Conservation (phyloP, 2,113 vertebrate genomes). For the Perognathus longimembris region DNA sequence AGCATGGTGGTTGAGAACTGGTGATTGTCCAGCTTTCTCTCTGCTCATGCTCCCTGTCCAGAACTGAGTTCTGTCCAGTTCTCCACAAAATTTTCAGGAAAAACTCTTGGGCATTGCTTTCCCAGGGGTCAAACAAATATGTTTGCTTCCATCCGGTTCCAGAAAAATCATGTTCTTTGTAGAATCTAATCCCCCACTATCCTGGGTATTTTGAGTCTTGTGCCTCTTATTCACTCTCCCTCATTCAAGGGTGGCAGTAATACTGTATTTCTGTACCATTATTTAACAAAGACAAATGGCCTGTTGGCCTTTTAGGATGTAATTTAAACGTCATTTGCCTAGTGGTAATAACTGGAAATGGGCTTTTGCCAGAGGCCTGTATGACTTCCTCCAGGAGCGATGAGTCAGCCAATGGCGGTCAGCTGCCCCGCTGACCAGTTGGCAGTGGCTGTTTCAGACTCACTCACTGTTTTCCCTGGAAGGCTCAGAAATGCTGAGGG, state of each 20-base stretch:
- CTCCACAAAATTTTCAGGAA: not conserved
- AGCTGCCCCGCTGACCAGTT: not conserved
- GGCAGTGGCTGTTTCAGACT: slow-evolving; percentile 9
- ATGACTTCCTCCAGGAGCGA: slow-evolving; percentile 42
- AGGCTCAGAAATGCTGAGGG: not conserved
- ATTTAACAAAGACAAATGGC: slow-evolving; percentile 84
- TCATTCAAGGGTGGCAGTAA: slow-evolving; percentile 1
- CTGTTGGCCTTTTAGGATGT: slow-evolving; percentile 83
- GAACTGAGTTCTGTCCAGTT: not conserved
- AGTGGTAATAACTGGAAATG: slow-evolving; percentile 76
- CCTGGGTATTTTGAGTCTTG: not conserved
- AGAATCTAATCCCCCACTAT: not conserved
- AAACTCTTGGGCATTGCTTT: not conserved
- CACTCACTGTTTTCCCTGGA: not conserved
- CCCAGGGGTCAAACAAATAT: not conserved
- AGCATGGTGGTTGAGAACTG: not conserved
- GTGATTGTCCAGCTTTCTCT: not conserved
- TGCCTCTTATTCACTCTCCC: not conserved
- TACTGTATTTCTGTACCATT: slow-evolving; percentile 81
- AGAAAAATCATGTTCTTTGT: not conserved
- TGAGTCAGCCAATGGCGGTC: slow-evolving; percentile 54
- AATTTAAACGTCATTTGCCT: slow-evolving; percentile 88
- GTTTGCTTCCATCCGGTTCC: not conserved
- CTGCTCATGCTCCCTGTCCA: not conserved
- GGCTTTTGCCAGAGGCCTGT: slow-evolving; percentile 76